Conservation (phyloP, 2,888 invertebrate genomes). For the Pollenia griseotomentosa region DNA sequence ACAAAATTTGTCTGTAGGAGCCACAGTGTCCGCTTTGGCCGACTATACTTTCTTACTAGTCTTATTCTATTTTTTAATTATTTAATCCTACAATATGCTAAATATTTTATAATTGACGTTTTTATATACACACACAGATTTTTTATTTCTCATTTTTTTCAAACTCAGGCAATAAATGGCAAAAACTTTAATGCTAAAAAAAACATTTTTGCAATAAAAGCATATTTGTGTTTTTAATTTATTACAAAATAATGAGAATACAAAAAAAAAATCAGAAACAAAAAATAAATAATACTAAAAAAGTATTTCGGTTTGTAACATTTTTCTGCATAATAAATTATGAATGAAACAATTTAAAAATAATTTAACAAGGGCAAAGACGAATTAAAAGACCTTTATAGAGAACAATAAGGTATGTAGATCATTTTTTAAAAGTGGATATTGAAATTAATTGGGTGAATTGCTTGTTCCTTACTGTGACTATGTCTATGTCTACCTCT, state of each 20-base stretch:
- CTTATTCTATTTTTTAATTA: background rate
- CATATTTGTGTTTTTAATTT: conserved; percentile 66
- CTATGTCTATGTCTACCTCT: no score
- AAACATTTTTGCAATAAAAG: conserved; percentile 51
- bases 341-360: conserved; percentile 38
- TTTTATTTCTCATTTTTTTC: background rate
- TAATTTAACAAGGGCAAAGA: background rate
- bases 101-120: conserved; percentile 67
- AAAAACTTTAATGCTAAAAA: conserved; percentile 23
- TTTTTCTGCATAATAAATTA: conserved; percentile 57
- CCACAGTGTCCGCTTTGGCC: no score
- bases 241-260: conserved; percentile 44
- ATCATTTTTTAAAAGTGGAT: background rate
- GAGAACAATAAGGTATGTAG: background rate
- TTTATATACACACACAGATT: background rate
- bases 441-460: no score
- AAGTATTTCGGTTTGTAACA: conserved; percentile 30
- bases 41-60: background rate
- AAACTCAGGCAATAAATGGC: background rate
- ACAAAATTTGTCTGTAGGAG: no score
- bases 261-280: background rate
- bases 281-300: conserved; percentile 11
- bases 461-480: no score
- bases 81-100: conserved; percentile 31
- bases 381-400: background rate